phyloP scores from a whole-genome alignment of 2,797 vertebrate species.

The Lepilemur ruficaudatus region DNA sequence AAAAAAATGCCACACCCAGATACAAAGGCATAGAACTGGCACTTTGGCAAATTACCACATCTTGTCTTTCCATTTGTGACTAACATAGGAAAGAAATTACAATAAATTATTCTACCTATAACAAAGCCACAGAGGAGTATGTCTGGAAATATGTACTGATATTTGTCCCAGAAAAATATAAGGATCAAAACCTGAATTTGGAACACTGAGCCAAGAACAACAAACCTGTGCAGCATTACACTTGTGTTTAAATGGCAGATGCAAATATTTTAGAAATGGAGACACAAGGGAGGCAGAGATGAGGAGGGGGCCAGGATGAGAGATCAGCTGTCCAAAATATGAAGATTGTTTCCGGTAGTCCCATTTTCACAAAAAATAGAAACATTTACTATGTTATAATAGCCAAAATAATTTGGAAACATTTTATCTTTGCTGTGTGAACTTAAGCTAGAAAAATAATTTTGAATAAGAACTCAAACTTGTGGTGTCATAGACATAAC shows the following conservation, averaged over 20 bases:
- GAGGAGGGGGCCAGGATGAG: rapidly evolving
- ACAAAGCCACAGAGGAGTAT: neutral
- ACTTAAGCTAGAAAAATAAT: constrained; percentile 1
- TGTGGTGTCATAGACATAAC: neutral
- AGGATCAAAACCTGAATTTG: constrained; percentile 16
- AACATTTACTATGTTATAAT: neutral
- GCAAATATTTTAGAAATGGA: neutral
- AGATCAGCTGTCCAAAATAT: neutral
- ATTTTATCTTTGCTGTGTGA: neutral
- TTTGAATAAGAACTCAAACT: neutral
- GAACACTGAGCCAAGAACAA: neutral
- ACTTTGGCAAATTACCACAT: neutral
- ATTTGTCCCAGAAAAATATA: constrained; percentile 2
- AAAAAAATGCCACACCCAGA: neutral
- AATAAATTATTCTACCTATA: neutral
- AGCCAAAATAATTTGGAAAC: neutral
- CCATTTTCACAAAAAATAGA: neutral
- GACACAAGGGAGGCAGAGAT: neutral
- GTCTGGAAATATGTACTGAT: neutral
- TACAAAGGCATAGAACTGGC: neutral
- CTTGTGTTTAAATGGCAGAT: neutral
- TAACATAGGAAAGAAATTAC: neutral
- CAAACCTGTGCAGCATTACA: neutral
- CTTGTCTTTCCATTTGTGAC: neutral
- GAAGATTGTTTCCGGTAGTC: neutral